Evolutionary conservation across 2,113 vertebrate species (phyloP), one percentile per base, ranked within the genome.

Genomic region (Calyptommatus sinebrachiatus): DNA sequence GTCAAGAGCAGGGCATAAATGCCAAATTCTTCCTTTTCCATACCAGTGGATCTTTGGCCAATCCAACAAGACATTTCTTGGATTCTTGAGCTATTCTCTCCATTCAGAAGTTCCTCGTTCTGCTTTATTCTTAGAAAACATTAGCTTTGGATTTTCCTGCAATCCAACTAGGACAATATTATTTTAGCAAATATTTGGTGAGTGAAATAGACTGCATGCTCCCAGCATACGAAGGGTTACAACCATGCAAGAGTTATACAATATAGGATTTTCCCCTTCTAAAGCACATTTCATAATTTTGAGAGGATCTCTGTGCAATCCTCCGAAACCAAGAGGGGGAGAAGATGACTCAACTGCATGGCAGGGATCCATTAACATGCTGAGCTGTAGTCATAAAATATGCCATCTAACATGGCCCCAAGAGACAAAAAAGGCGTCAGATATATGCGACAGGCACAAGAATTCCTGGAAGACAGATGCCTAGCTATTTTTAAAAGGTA

Each of bases 261-360:
- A 5, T 2, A 18, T 18, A 57, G 14, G 53, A 18, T 12, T 50
- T 18, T 14, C 16, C 4, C 18, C 18, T 57, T 18, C 9, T 50
- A 12, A 50, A 50, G 14, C 50, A 14, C 53, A 57, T 57, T 57
- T 57, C 53, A 57, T 57, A 57, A 57, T 57, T 57, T 50, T 57
- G 14, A 14, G 87, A 90, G 92, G 88, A 91, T 78, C 67, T 48
- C 78, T 80, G 88, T 74, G 73, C 86, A 92, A 91, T 89, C 80
- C 83, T 84, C 85, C 81, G 31, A 93, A 83, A 86, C 83, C 81
- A 76, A 71, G 74, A 87, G 67, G 90, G 7, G 8, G 90, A 92
- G 89, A 91, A 93, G 87, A 94, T 94, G 92, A 94, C 84, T 91
- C 89, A 92, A 86, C 81, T 89, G 90, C 80, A 91, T 94, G 93